These are phyloP conservation scores for Rattus rattus DNA, from an alignment of 2,113 vertebrate genomes.

Conservation along the genomic window DNA sequence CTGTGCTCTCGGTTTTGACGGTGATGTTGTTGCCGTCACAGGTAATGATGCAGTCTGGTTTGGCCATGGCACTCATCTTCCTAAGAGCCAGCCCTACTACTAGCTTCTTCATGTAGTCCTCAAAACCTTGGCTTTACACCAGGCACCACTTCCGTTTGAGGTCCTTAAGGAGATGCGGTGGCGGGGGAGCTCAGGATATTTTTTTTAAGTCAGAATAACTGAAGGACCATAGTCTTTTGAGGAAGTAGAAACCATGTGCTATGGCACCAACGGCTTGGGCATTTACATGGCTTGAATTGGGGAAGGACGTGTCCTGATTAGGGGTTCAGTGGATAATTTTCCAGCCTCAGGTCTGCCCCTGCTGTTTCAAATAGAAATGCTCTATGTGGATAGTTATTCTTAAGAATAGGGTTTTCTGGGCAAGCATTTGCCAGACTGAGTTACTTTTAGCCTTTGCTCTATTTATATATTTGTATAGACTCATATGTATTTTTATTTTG, in stretches of 20 bases:
- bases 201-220: too few relatives aligned
- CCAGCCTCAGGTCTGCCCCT: not conserved
- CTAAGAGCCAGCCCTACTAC: slow-evolving; percentile 87
- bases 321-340: not conserved
- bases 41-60: slow-evolving; percentile 86
- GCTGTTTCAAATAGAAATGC: not conserved
- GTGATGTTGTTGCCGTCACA: slow-evolving; percentile 82
- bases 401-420: not conserved
- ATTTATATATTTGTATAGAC: not conserved
- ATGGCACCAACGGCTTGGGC: too few relatives aligned
- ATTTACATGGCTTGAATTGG: not conserved
- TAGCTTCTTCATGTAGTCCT: slow-evolving; percentile 22
- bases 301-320: not conserved
- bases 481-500: not conserved
- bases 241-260: not conserved
- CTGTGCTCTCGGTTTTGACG: slow-evolving; percentile 87
- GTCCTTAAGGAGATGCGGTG: too few relatives aligned
- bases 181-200: too few relatives aligned
- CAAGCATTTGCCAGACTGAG: not conserved
- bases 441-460: not conserved
- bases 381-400: not conserved
- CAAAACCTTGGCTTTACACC: too few relatives aligned
- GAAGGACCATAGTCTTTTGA: not conserved
- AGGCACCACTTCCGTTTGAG: too few relatives aligned
- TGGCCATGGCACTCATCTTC: slow-evolving; percentile 88